These are phyloP conservation scores for Macrobrachium rosenbergii DNA, from an alignment of 1,140 invertebrate genomes.

Conservation along the genomic window DNA sequence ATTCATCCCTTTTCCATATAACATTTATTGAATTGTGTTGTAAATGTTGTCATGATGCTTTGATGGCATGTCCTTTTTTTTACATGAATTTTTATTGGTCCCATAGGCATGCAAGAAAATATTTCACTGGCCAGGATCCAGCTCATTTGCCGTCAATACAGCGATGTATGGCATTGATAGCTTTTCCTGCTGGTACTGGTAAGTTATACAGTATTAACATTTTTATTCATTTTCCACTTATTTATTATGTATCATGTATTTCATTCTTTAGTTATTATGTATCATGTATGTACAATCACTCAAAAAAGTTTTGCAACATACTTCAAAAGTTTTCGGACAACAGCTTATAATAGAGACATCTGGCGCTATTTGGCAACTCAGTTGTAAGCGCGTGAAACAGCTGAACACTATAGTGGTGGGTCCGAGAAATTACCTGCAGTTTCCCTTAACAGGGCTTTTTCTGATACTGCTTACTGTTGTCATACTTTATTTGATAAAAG, in stretches of 20 bases:
- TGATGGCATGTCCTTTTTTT: background rate
- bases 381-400: too few relatives aligned
- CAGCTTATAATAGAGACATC: too few relatives aligned
- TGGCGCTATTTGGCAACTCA: too few relatives aligned
- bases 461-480: too few relatives aligned
- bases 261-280: background rate
- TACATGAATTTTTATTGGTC: background rate
- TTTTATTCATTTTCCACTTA: too few relatives aligned
- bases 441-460: too few relatives aligned
- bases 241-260: background rate
- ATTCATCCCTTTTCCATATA: too few relatives aligned
- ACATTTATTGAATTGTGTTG: background rate
- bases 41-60: background rate
- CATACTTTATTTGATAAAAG: too few relatives aligned
- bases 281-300: background rate
- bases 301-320: too few relatives aligned
- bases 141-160: conserved; percentile 90
- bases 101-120: conserved; percentile 89
- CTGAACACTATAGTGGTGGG: too few relatives aligned
- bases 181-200: conserved; percentile 87
- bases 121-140: conserved; percentile 89
- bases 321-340: too few relatives aligned
- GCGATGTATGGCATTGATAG: conserved; percentile 94
- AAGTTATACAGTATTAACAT: background rate
- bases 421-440: too few relatives aligned